Conservation (phyloP, 2,888 invertebrate species). For the Spicauda simplicius region DNA sequence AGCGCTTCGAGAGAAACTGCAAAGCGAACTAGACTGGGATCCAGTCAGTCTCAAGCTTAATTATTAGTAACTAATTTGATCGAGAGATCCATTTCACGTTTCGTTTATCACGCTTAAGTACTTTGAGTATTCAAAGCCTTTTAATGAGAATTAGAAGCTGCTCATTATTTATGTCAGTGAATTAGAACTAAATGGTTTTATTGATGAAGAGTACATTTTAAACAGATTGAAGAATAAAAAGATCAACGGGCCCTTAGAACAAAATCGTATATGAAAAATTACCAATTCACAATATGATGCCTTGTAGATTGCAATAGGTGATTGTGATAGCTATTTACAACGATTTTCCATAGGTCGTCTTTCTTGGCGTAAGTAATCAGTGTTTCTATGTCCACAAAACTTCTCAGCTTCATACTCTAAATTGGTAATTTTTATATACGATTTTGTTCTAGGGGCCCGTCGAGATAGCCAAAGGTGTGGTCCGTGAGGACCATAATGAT, state of each 20-base stretch:
- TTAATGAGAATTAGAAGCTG: conserved; percentile 11
- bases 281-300: too few relatives aligned
- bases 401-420: too few relatives aligned
- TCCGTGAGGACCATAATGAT: too few relatives aligned
- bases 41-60: conserved; percentile 46
- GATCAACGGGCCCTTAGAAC: too few relatives aligned
- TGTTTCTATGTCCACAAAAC: too few relatives aligned
- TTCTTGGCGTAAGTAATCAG: too few relatives aligned
- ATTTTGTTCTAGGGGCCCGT: too few relatives aligned
- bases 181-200: not conserved
- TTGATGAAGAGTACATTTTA: not conserved
- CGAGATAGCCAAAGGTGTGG: not conserved
- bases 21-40: conserved; percentile 74
- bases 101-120: conserved; percentile 12
- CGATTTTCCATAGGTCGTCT: too few relatives aligned
- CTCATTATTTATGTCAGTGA: not conserved
- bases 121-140: conserved; percentile 16
- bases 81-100: conserved; percentile 15
- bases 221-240: not conserved
- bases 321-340: too few relatives aligned
- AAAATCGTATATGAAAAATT: too few relatives aligned
- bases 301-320: too few relatives aligned
- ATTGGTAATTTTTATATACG: too few relatives aligned
- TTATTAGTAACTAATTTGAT: conserved; percentile 7
- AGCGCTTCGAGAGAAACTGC: conserved; percentile 93